Conservation (phyloP, 2,797 vertebrate genomes). For the Meriones psammophilus region DNA sequence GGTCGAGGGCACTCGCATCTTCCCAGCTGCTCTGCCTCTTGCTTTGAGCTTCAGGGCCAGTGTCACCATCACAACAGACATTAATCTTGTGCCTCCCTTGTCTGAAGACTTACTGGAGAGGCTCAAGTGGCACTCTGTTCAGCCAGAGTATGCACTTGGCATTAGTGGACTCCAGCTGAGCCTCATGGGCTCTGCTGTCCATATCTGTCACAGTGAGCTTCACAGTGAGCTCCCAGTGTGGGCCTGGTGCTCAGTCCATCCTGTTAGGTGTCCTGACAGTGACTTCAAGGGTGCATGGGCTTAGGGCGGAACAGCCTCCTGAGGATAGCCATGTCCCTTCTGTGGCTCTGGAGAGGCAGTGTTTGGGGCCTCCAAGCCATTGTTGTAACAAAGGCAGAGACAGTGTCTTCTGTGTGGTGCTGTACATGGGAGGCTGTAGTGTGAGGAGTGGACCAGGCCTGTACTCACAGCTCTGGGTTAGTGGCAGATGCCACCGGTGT, state of each 20-base stretch:
- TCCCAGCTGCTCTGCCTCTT: not conserved
- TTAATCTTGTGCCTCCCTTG: not conserved
- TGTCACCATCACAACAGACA: not conserved
- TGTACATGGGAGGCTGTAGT: not conserved
- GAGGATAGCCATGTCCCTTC: too few relatives aligned
- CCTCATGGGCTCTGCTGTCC: not conserved
- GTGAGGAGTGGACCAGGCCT: not conserved
- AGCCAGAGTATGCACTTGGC: fast-evolving
- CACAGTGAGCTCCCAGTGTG: not conserved
- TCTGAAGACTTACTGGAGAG: not conserved
- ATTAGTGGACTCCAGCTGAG: not conserved
- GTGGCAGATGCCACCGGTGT: not conserved
- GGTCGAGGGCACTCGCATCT: not conserved
- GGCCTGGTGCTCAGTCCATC: not conserved
- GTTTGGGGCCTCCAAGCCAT: not conserved
- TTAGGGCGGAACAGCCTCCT: not conserved
- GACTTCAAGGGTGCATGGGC: not conserved
- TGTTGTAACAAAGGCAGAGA: not conserved
- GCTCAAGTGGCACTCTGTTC: not conserved
- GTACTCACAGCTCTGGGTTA: not conserved
- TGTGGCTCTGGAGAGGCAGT: not conserved
- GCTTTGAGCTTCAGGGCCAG: too few relatives aligned
- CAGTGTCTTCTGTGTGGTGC: not conserved
- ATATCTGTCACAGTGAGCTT: not conserved
- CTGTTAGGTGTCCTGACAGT: not conserved